Evolutionary conservation across 2,797 vertebrate species (phyloP).

Genomic region (Gallirallus australis): DNA sequence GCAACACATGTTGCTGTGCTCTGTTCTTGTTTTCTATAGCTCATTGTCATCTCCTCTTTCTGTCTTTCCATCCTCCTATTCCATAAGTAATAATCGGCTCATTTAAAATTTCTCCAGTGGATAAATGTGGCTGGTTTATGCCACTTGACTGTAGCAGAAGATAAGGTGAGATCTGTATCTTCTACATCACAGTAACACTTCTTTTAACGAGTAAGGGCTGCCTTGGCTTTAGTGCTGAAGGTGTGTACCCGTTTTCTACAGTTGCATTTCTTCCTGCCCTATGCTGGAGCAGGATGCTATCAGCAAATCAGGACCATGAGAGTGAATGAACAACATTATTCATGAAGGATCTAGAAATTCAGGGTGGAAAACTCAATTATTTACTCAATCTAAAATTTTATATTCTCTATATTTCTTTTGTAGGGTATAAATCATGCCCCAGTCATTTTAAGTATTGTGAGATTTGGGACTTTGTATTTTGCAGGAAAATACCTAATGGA

Average conservation of each 20-base stretch:
- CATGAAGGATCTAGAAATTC: not conserved
- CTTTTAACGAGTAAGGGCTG: not conserved
- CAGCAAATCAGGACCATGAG: not conserved
- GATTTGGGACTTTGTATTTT: not conserved
- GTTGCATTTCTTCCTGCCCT: not conserved
- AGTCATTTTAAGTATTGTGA: not conserved
- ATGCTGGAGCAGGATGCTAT: not conserved
- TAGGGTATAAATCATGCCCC: not conserved
- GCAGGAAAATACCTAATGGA: not conserved
- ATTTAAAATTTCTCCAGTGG: not conserved
- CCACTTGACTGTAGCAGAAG: not conserved
- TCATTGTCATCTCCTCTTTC: not conserved
- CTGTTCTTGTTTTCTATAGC: not conserved
- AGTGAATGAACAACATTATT: not conserved
- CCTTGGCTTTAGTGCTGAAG: not conserved
- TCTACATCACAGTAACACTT: not conserved
- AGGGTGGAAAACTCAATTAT: not conserved
- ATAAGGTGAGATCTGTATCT: not conserved
- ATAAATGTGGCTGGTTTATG: not conserved
- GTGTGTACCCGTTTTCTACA: not conserved
- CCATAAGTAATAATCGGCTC: not conserved
- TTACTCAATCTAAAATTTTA: not conserved
- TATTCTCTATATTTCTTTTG: not conserved
- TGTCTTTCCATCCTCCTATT: not conserved
- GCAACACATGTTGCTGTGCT: not conserved